Evolutionary conservation across 2,797 vertebrate genomes (phyloP), one percentile per base, ranked within the genome.

Genomic region (Phoxinus dragarum): DNA sequence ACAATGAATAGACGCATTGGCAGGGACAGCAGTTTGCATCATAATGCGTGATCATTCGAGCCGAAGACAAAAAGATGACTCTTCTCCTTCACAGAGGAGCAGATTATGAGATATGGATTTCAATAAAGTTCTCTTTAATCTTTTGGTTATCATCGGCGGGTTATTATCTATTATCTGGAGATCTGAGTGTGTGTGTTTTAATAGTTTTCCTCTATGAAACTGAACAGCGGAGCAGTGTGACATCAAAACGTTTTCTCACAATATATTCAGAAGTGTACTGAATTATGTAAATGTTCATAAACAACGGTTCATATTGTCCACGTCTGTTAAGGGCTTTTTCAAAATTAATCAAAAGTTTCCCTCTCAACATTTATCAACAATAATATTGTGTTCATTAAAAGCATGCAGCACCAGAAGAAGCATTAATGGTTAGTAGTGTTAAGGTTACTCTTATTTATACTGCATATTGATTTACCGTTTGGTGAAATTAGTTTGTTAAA

Each of bases 1-100:
- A 90, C 82, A 90, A 91, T 87, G 81, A 88, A 85, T 76, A 73
- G 83, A 82, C 61, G 52, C 77, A 52, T 54, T 83, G 68, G 86
- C 90, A 47, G 59, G 64, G 52, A 84, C 73, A 47, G 34, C 44
- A 34, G 79, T 61, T 80, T 76, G 82, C 67, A 87, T 84, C 84
- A 84, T 8, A 87, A 86, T 61, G 40, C 68, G 27, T 64, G 42
- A 87, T 80, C 78, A 72, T 75, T 69, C 16, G 14, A 71, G 44
- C 40, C 79, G 69, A 47, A 79, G 40, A 68, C 56, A 79, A 84
- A 69, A 54, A 72, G 68, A 85, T 27, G 66, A 82, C 76, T 80
- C 31, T 90, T 88, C 86, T 82, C 71, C 81, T 40, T 54, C 56
- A 81, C 77, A 80, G 21, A 78, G 44, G 27, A 81, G 76, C 34